Percentiles rank a stretch among this genome's conserved stretches.
phyloP scores from a whole-genome alignment of 2,113 vertebrate genomes.

The Phylloscopus whistleri region DNA sequence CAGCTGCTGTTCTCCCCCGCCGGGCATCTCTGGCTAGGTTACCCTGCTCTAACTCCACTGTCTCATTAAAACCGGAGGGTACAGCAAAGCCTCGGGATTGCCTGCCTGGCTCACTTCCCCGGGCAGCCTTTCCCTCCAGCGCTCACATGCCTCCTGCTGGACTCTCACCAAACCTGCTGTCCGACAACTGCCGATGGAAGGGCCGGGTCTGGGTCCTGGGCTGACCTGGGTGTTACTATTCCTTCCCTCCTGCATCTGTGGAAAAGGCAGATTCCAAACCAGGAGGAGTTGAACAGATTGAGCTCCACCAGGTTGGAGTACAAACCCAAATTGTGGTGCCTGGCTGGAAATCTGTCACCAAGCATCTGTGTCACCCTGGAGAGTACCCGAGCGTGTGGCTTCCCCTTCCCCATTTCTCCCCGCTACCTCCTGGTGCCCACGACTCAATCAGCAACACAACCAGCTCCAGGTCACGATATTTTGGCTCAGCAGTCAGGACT shows the following conservation, averaged over 20 bases:
- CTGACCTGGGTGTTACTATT: neutral
- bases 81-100: constrained; percentile 16
- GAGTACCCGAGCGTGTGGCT: neutral
- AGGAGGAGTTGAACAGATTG: neutral
- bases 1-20: neutral
- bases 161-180: neutral
- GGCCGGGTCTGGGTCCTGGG: accelerated
- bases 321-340: neutral
- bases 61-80: neutral
- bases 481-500: neutral
- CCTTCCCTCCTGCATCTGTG: neutral
- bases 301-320: neutral
- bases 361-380: neutral
- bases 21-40: neutral
- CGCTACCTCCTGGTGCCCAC: neutral
- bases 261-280: neutral
- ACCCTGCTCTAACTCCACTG: neutral
- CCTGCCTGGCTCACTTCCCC: neutral
- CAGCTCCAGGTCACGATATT: neutral
- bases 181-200: neutral
- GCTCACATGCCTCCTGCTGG: neutral
- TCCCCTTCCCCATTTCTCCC: neutral
- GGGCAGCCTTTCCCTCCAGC: neutral
- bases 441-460: neutral
- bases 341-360: neutral